phyloP scores from a whole-genome alignment of 2,113 vertebrate species.

The Cavia porcellus region DNA sequence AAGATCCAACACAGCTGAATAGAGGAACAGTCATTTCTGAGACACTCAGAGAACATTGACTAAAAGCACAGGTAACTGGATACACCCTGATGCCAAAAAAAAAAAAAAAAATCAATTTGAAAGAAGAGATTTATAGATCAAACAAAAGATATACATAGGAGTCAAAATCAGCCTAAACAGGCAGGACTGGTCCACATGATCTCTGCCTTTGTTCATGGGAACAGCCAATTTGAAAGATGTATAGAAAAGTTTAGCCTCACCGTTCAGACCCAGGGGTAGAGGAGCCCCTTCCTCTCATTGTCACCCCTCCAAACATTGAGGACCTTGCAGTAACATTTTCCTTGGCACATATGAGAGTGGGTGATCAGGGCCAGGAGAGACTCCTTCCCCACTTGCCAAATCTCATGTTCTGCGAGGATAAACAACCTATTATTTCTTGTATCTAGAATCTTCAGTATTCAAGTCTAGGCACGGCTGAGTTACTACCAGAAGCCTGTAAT shows the following conservation, averaged over 20 bases:
- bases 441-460: not conserved
- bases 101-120: not conserved
- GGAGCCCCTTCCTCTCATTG: not conserved
- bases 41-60: not conserved
- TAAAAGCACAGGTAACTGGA: not conserved
- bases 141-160: not conserved
- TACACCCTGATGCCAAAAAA: not conserved
- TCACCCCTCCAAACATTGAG: not conserved
- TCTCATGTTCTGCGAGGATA: not conserved
- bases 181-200: not conserved
- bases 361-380: not conserved
- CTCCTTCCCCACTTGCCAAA: not conserved
- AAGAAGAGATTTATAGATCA: not conserved
- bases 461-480: not conserved
- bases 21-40: not conserved
- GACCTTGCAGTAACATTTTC: not conserved
- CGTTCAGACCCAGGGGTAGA: not conserved
- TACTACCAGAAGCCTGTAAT: not conserved
- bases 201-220: not conserved
- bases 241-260: not conserved
- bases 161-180: not conserved
- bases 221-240: not conserved
- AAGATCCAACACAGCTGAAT: not conserved
- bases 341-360: not conserved
- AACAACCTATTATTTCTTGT: not conserved